Base-by-base conservation (phyloP, 2,797 vertebrate species). In the Selene dorsalis region DNA sequence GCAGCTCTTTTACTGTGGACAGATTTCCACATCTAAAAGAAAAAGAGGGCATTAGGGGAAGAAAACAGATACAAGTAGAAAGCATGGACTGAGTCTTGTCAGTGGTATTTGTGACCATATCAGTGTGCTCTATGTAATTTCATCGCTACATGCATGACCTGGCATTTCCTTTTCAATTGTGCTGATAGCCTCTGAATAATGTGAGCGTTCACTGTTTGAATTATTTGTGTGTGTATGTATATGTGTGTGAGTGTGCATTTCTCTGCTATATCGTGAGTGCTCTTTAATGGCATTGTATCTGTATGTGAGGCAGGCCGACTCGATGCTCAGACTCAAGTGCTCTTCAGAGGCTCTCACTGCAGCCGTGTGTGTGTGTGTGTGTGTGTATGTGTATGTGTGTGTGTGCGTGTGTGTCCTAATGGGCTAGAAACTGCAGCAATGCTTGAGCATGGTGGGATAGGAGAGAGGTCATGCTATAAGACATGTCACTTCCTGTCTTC, bases 401-500 rank as follows among this genome's bases (percentile, higher is more conserved):
- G 73, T 41, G 35, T 38, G 35, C 53, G 73, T 43, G 69, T 77
- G 83, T 83, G 66, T 81, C 86, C 76, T 84, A 85, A 84, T 82
- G 76, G 84, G 65, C 70, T 75, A 79, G 79, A 89, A 88, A 75
- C 66, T 64, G 75, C 87, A 82, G 87, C 71, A 47, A 82, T 72
- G 77, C 71, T 69, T 8, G 69, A 85, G 84, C 84, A 70, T 77
- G 87, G 89, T 86, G 83, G 87, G 71, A 85, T 56, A 80, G 79
- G 65, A 88, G 87, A 69, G 87, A 90, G 84, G 89, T 86, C 84
- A 87, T 67, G 87, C 86, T 88, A 81, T 83, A 91, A 88, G 84
- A 92, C 62, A 55, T 91, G 92, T 88, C 92, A 89, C 64, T 83
- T 82, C 83, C 75, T 79, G 82, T 93, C 79, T 77, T 77, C 80